Evolutionary conservation across 2,113 vertebrate genomes (phyloP).

Genomic region (Entelurus aequoreus): DNA sequence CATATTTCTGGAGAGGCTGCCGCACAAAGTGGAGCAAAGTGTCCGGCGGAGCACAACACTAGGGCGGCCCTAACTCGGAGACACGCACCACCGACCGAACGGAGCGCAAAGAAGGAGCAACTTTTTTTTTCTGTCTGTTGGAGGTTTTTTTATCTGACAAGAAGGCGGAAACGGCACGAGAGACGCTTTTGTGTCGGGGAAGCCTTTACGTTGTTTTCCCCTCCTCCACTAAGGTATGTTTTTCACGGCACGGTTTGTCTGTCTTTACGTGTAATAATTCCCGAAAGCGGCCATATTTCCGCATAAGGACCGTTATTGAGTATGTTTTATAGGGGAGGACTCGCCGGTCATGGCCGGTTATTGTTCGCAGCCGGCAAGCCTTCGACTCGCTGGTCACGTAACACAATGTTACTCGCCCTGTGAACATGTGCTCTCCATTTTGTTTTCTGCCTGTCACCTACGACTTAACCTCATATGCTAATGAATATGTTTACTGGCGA

Average conservation of each 20-base stretch:
- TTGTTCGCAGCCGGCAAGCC: conserved; percentile 68
- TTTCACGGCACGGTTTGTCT: neutral
- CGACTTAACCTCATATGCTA: too few relatives aligned
- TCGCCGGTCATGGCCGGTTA: conserved; percentile 45
- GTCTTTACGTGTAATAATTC: neutral
- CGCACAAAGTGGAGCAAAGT: conserved; percentile 72
- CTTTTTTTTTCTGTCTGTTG: neutral
- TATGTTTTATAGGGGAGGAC: conserved; percentile 9
- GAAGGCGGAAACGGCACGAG: conserved; percentile 50
- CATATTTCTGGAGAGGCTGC: conserved; percentile 71
- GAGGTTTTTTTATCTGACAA: conserved; percentile 35
- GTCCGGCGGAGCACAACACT: conserved; percentile 57
- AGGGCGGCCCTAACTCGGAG: conserved; percentile 52
- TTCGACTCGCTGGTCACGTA: conserved; percentile 31
- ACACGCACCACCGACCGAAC: conserved; percentile 22
- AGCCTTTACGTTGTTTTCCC: conserved; percentile 28
- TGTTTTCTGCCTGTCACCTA: too few relatives aligned
- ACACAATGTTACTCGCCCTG: neutral
- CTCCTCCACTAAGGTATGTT: conserved; percentile 57
- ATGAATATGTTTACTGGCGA: conserved; percentile 57
- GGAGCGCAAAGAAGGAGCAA: conserved; percentile 12
- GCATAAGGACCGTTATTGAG: neutral
- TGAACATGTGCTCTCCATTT: neutral
- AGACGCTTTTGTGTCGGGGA: conserved; percentile 70
- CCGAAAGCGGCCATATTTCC: too few relatives aligned